Conservation (phyloP, 2,113 vertebrate genomes). For the Anolis carolinensis region DNA sequence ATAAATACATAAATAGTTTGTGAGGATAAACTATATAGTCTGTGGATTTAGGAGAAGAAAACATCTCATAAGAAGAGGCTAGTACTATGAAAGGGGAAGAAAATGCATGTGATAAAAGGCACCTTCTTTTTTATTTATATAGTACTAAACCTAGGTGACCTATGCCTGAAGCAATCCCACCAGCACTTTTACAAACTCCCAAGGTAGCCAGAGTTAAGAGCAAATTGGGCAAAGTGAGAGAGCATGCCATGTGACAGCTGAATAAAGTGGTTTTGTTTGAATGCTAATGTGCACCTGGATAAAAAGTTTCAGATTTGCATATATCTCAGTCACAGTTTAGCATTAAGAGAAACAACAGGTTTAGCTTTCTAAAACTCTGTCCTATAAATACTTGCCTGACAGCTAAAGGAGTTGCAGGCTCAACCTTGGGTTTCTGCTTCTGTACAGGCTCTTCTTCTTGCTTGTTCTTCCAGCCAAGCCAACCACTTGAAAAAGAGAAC, state of each 20-base stretch:
- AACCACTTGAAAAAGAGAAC: slow-evolving; percentile 80
- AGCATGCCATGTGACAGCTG: neutral
- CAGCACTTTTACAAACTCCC: neutral
- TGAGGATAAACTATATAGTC: neutral
- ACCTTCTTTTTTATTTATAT: neutral
- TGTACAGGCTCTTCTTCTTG: slow-evolving; percentile 88
- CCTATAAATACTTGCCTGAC: slow-evolving; percentile 80
- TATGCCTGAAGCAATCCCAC: neutral
- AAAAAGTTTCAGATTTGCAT: neutral
- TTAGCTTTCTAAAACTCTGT: neutral
- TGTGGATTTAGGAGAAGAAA: neutral
- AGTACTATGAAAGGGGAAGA: too few relatives aligned
- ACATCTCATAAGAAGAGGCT: too few relatives aligned
- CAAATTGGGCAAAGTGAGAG: neutral
- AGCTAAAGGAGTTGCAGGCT: slow-evolving; percentile 88
- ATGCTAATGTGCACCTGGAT: neutral
- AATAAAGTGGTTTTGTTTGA: neutral
- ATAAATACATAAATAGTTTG: too few relatives aligned
- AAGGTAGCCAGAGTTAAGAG: neutral
- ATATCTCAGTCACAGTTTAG: neutral
- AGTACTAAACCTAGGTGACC: neutral
- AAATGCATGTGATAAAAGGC: too few relatives aligned
- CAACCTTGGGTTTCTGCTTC: slow-evolving; percentile 95
- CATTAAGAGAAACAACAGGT: neutral
- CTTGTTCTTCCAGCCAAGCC: slow-evolving; percentile 95